These are phyloP conservation scores for Dicaeum eximium DNA, from an alignment of 2,113 vertebrate genomes.

Conservation along the genomic window DNA sequence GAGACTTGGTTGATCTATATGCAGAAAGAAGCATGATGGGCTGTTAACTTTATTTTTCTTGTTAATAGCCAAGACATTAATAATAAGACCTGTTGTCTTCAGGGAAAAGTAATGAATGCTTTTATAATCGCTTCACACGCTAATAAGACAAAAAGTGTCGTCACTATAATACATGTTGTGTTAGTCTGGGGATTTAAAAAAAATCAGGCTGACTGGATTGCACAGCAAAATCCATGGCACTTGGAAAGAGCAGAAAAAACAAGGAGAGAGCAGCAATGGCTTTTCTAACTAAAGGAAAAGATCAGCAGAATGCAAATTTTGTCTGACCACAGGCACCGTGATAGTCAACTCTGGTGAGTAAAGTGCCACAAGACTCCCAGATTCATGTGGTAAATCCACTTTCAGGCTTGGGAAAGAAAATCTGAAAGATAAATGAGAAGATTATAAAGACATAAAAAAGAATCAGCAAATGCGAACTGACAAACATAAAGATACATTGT, in stretches of 20 bases:
- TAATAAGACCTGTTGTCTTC: neutral
- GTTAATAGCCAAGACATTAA: neutral
- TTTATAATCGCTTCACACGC: neutral
- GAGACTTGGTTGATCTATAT: neutral
- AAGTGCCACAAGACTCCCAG: neutral
- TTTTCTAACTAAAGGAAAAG: neutral
- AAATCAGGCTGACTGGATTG: neutral
- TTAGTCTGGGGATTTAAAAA: neutral
- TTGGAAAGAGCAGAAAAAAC: neutral
- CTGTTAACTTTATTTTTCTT: neutral
- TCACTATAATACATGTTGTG: neutral
- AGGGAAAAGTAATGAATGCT: neutral
- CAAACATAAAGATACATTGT: neutral
- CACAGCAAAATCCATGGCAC: neutral
- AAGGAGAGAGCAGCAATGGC: neutral
- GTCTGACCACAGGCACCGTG: fast-evolving
- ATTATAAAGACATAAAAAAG: neutral
- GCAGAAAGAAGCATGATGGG: neutral
- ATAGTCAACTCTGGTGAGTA: neutral
- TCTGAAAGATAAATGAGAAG: neutral
- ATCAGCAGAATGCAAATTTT: neutral
- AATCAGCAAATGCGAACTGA: neutral
- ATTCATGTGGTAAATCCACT: neutral
- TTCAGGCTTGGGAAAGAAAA: neutral
- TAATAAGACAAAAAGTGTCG: neutral